phyloP scores from a whole-genome alignment of 2,113 vertebrate species.

The Thalassoma bifasciatum region DNA sequence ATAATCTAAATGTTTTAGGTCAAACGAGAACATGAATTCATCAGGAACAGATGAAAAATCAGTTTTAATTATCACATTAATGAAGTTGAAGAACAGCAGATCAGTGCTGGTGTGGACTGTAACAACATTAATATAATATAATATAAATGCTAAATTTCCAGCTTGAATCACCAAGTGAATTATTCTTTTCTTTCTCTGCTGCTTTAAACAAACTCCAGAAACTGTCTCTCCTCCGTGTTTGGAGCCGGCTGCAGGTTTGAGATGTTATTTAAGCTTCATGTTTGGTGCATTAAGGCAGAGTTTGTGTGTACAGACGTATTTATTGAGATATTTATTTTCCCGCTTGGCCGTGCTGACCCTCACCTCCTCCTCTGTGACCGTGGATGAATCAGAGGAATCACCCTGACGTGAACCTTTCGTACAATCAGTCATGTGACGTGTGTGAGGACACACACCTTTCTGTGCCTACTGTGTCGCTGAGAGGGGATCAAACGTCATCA shows the following conservation, averaged over 20 bases:
- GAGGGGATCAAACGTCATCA: slow-evolving; percentile 35
- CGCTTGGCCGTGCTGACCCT: slow-evolving; percentile 44
- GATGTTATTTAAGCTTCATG: slow-evolving; percentile 36
- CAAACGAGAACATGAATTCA: too few species aligned
- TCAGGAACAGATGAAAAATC: too few species aligned
- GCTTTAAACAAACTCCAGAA: too few species aligned
- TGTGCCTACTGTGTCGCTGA: slow-evolving; percentile 75
- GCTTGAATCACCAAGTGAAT: too few species aligned
- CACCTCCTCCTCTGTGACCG: slow-evolving; percentile 14
- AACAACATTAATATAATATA: too few species aligned
- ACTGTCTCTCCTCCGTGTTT: slow-evolving; percentile 31
- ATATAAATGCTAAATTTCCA: too few species aligned
- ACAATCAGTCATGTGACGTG: slow-evolving; percentile 74
- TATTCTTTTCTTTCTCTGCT: too few species aligned
- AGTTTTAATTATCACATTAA: too few species aligned
- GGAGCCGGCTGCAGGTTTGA: slow-evolving; percentile 59
- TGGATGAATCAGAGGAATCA: slow-evolving; percentile 35
- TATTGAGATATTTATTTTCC: slow-evolving; percentile 71
- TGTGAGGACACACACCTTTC: slow-evolving; percentile 65
- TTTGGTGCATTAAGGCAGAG: slow-evolving; percentile 40
- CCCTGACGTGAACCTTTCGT: slow-evolving; percentile 45
- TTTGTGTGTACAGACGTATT: slow-evolving; percentile 68
- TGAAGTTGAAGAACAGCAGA: too few species aligned
- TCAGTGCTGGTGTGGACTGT: too few species aligned
- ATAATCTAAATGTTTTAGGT: too few species aligned